Evolutionary conservation across 2,888 invertebrate species (phyloP).

Genomic region (Drosophila robusta): DNA sequence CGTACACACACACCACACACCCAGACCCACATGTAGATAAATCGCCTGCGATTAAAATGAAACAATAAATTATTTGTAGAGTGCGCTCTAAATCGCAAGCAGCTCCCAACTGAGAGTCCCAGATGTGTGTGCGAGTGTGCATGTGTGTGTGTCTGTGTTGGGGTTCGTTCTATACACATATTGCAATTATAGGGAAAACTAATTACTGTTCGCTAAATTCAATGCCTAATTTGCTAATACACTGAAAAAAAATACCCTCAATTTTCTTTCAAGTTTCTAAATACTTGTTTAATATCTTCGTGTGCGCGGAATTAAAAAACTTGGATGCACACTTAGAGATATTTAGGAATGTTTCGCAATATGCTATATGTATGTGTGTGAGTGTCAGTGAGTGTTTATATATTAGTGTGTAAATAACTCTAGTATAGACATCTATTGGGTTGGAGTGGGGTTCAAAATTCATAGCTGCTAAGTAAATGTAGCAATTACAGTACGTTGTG

Average conservation of each 20-base stretch:
- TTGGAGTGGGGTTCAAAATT: constrained; percentile 40
- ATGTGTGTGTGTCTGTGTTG: not conserved
- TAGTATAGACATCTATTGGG: constrained; percentile 77
- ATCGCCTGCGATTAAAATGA: constrained; percentile 47
- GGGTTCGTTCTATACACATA: constrained; percentile 15
- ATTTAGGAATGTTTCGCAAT: constrained; percentile 56
- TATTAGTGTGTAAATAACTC: constrained; percentile 42
- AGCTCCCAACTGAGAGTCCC: constrained; percentile 15
- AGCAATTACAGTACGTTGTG: constrained; percentile 32
- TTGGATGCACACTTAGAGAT: constrained; percentile 51
- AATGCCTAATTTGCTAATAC: constrained; percentile 74
- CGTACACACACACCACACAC: constrained; percentile 4
- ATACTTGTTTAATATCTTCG: not conserved
- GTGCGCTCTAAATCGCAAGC: constrained; percentile 30
- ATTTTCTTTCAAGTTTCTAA: not conserved
- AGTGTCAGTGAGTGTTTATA: constrained; percentile 19
- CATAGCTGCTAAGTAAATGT: constrained; percentile 64
- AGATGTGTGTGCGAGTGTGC: constrained; percentile 17
- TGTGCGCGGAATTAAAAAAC: not conserved
- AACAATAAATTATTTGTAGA: constrained; percentile 57
- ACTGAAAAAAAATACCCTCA: constrained; percentile 33
- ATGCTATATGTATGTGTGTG: constrained; percentile 35
- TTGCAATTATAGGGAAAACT: constrained; percentile 35
- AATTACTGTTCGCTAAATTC: constrained; percentile 64
- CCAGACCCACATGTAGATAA: not conserved